A percentile compares a stretch with the other conserved stretches of the same genome.
Conservation (phyloP, 2,888 invertebrate genomes). For the Acanthosepion esculentum region DNA sequence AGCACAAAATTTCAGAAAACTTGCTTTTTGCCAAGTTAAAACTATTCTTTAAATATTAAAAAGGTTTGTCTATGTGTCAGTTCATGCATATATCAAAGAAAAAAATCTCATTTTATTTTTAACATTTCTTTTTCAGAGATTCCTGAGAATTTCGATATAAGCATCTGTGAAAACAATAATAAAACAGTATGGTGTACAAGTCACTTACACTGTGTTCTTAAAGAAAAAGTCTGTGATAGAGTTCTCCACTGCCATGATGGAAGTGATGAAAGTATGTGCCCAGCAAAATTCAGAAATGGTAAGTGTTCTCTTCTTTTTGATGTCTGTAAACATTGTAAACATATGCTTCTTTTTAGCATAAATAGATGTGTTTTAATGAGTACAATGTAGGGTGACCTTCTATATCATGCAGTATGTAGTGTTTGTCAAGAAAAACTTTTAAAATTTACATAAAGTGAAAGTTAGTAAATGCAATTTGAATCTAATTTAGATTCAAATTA, state of each 20-base stretch:
- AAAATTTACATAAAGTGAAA: too few relatives aligned
- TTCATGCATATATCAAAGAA: too few relatives aligned
- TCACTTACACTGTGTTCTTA: conserved; percentile 59
- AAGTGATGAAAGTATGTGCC: conserved; percentile 62
- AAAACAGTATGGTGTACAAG: conserved; percentile 62
- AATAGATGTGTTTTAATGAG: background rate
- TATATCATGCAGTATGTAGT: too few relatives aligned
- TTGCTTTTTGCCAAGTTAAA: too few relatives aligned
- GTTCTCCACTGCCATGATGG: conserved; percentile 66
- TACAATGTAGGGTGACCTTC: background rate
- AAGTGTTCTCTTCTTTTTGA: background rate
- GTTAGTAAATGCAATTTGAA: too few relatives aligned
- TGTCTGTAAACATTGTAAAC: too few relatives aligned
- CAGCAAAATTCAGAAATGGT: background rate
- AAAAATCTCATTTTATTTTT: background rate
- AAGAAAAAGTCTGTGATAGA: conserved; percentile 58
- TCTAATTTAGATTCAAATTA: too few relatives aligned
- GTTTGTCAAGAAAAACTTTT: too few relatives aligned
- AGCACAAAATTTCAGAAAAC: too few relatives aligned
- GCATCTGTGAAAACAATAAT: conserved; percentile 49
- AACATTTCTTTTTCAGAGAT: conserved; percentile 6
- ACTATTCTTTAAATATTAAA: too few relatives aligned
- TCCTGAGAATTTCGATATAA: background rate
- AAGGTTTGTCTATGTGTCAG: too few relatives aligned
- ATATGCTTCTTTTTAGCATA: background rate